These are phyloP conservation scores for Rotaria sp. DNA, from an alignment of 2,888 invertebrate species.

Conservation along the genomic window DNA sequence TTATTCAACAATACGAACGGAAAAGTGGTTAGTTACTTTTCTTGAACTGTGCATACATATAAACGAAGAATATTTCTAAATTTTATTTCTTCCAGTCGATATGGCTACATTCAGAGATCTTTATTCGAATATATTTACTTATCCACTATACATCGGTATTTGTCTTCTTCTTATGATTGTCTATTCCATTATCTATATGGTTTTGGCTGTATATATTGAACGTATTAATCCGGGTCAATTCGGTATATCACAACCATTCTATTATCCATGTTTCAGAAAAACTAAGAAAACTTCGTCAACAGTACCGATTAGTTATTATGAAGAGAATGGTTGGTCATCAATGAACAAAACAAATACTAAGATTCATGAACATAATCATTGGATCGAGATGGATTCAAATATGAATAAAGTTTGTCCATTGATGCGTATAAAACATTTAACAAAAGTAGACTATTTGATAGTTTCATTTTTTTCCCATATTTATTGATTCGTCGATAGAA, in stretches of 20 bases:
- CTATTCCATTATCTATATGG: conserved; percentile 51
- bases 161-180: conserved; percentile 49
- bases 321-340: too few species aligned
- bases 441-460: too few species aligned
- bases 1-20: conserved; percentile 33
- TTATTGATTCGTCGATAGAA: too few species aligned
- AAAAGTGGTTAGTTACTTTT: conserved; percentile 2
- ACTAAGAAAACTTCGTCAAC: too few species aligned
- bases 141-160: conserved; percentile 30
- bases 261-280: conserved; percentile 45
- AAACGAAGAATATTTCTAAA: too few species aligned
- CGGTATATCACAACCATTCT: conserved; percentile 51
- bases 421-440: conserved; percentile 31
- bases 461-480: too few species aligned
- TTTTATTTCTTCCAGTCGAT: not conserved
- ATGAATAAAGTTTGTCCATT: too few species aligned
- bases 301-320: too few species aligned
- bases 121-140: conserved; percentile 31
- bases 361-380: too few species aligned
- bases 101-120: not conserved
- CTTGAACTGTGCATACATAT: too few species aligned
- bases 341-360: too few species aligned
- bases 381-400: too few species aligned
- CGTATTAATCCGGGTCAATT: conserved; percentile 51
- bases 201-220: conserved; percentile 55